phyloP scores from a whole-genome alignment of 2,797 vertebrate species.

The Scolopax bukidnonensis region DNA sequence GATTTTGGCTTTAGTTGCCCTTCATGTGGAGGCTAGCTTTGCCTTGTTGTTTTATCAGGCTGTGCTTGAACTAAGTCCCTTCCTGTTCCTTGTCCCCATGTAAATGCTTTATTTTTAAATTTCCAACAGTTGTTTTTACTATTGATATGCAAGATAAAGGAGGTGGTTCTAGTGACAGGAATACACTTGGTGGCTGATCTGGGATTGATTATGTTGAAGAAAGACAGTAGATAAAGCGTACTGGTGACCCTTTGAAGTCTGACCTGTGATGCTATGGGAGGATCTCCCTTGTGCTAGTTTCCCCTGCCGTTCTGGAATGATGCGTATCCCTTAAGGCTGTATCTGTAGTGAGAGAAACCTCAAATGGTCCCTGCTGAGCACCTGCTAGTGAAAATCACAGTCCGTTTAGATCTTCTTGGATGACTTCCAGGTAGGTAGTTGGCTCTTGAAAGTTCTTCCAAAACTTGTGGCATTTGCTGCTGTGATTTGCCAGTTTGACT shows the following conservation, averaged over 20 bases:
- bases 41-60: not conserved
- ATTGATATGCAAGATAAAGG: not conserved
- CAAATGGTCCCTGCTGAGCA: not conserved
- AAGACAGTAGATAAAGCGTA: not conserved
- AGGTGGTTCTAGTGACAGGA: not conserved
- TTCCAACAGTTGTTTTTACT: not conserved
- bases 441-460: not conserved
- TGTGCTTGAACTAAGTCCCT: not conserved
- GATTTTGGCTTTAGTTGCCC: not conserved
- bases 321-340: not conserved
- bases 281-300: not conserved
- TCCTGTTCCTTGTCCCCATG: not conserved
- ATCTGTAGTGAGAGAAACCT: not conserved
- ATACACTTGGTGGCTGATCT: not conserved
- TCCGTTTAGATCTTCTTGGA: not conserved
- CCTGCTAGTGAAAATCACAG: not conserved
- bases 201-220: not conserved
- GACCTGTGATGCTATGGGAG: not conserved
- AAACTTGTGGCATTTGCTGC: not conserved
- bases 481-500: not conserved
- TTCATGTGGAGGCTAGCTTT: rapidly evolving
- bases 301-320: not conserved
- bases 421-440: not conserved
- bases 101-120: not conserved
- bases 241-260: not conserved